phyloP scores from a whole-genome alignment of 2,797 vertebrate genomes.

The Pipistrellus pipistrellus region DNA sequence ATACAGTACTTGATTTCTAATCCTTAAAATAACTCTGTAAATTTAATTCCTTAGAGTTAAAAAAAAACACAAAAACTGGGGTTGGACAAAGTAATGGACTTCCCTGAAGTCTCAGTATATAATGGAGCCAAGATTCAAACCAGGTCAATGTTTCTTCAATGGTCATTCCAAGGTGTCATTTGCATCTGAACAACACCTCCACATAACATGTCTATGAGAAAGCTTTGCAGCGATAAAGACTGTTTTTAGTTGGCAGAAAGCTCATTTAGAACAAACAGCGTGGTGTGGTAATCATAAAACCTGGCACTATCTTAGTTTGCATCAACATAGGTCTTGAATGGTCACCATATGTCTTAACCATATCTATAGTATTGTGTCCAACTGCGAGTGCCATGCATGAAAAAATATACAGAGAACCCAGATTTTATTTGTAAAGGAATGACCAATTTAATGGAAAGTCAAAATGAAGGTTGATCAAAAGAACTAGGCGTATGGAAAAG shows the following conservation, averaged over 20 bases:
- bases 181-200: not conserved
- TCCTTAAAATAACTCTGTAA: not conserved
- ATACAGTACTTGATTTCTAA: not conserved
- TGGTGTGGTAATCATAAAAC: not conserved
- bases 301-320: not conserved
- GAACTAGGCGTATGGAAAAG: not conserved
- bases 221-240: not conserved
- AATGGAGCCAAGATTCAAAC: not conserved
- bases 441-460: not conserved
- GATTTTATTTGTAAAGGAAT: slow-evolving; percentile 10
- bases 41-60: not conserved
- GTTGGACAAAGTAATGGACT: not conserved
- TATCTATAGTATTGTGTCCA: not conserved
- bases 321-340: not conserved
- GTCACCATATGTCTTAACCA: not conserved
- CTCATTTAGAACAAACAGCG: not conserved
- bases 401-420: not conserved
- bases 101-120: not conserved
- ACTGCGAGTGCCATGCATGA: not conserved
- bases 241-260: not conserved
- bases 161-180: not conserved
- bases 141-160: not conserved
- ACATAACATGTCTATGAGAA: not conserved
- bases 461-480: not conserved
- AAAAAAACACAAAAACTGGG: slow-evolving; percentile 15